These are phyloP conservation scores for Diadromus collaris DNA, from an alignment of 2,888 invertebrate species.

Conservation along the genomic window DNA sequence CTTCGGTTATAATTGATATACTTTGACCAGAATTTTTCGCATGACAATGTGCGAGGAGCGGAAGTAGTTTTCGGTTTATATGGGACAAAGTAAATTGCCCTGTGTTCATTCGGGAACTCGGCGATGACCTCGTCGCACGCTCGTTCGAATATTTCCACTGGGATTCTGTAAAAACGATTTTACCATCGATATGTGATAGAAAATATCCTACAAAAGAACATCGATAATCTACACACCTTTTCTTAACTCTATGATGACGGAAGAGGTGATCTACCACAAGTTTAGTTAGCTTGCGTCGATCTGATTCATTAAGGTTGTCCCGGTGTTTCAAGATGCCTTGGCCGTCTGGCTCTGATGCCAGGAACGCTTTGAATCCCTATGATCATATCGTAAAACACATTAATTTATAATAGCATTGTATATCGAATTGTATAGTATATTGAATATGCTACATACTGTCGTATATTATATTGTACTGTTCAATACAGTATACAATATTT, in stretches of 20 bases:
- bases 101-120: not conserved
- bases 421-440: not conserved
- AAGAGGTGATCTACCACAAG: constrained; percentile 4
- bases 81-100: not conserved
- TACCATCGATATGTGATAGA: not conserved
- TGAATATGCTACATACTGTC: not conserved
- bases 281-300: not conserved
- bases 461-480: not conserved
- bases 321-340: constrained; percentile 4
- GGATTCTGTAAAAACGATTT: constrained; percentile 4
- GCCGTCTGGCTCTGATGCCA: not conserved
- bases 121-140: not conserved
- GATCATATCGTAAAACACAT: no score
- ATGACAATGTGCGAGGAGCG: not conserved
- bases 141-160: not conserved
- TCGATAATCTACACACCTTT: not conserved
- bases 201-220: not conserved
- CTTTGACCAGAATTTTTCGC: constrained; percentile 13
- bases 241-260: not conserved
- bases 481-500: not conserved
- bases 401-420: not conserved
- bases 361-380: constrained; percentile 14
- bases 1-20: constrained; percentile 5
- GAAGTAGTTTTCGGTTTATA: constrained; percentile 3
- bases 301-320: not conserved